Base-by-base conservation (phyloP, 1,140 invertebrate genomes). In the Littorina saxatilis region DNA sequence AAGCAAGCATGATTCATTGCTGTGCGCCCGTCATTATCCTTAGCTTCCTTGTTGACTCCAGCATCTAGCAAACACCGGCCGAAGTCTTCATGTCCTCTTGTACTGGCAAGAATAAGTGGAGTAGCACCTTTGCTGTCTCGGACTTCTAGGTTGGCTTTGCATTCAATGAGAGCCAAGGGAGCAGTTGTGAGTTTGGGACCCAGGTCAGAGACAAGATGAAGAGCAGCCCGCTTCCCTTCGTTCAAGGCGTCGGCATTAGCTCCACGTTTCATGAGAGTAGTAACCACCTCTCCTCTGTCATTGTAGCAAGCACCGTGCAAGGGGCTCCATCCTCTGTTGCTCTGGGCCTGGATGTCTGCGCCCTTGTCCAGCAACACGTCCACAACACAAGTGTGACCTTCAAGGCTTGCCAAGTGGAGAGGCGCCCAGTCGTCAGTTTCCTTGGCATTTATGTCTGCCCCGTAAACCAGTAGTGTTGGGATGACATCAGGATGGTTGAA, bases 241-340 rank as follows among this genome's bases (percentile, higher is more conserved):
- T 7, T 11, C 58, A 9, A 13, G 7, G 27, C 58, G 9, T 61
- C 58, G 4, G 58, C n/a, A 7, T 29, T 23, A 23, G 58, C 58
- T 23, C 58, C 58, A 5, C 58, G 7, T 5, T 5, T 29, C 23
- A 61, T 23, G 27, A 61, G 58, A 23, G 27, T 29, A 9, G 9
- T 61, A 23, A 61, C 58, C 9, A 61, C 97, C 75, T 96, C 96
- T 84, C 97, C 96, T 90, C 98, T 97, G 0, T 97, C 97, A 92
- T 98, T 97, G 87, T 98, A 98, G 0, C 97, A 96, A 17, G 97
- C 97, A 0, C 98, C 96, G 32, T 98, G 92, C 79, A 98, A 92
- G 58, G 97, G 96, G 55, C 97, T 98, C 52, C 97, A 97, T 15
- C 63, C 70, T 32, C 58, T 70, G 27, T 83, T 73, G 83, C 94